phyloP scores from a whole-genome alignment of 2,113 vertebrate species.

The Corythaeola cristata region DNA sequence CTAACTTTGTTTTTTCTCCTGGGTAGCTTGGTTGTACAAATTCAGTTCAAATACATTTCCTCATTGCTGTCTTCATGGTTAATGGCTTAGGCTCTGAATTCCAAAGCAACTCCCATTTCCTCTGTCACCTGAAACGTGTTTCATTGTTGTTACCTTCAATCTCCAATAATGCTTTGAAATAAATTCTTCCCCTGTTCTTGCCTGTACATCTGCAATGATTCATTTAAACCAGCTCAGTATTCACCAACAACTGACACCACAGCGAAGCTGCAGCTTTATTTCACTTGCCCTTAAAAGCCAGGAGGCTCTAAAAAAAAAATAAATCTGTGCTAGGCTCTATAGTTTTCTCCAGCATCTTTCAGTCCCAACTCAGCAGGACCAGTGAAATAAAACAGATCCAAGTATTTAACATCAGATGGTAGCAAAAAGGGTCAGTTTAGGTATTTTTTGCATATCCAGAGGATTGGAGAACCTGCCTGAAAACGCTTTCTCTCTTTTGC shows the following conservation, averaged over 20 bases:
- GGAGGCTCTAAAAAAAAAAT: accelerated
- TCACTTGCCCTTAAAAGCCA: background rate
- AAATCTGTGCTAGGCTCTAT: background rate
- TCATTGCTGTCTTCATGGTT: background rate
- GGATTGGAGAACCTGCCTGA: background rate
- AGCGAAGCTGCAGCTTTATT: too few relatives aligned
- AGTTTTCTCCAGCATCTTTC: too few relatives aligned
- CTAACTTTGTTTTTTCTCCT: background rate
- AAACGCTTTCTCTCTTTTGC: background rate
- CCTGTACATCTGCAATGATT: background rate
- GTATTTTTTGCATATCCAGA: background rate
- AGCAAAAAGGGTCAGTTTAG: background rate
- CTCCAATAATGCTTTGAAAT: background rate
- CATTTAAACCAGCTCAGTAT: too few relatives aligned
- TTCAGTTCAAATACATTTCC: accelerated
- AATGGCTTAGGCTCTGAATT: accelerated
- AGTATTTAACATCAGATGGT: too few relatives aligned
- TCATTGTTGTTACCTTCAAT: background rate
- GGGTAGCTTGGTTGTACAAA: background rate
- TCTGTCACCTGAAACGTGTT: background rate
- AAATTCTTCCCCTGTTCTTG: background rate
- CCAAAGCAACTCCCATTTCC: background rate
- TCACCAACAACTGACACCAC: too few relatives aligned
- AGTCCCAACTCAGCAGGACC: background rate
- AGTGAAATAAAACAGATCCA: background rate